Evolutionary conservation across 2,888 invertebrate species (phyloP).

Genomic region (Gortyna flavago): DNA sequence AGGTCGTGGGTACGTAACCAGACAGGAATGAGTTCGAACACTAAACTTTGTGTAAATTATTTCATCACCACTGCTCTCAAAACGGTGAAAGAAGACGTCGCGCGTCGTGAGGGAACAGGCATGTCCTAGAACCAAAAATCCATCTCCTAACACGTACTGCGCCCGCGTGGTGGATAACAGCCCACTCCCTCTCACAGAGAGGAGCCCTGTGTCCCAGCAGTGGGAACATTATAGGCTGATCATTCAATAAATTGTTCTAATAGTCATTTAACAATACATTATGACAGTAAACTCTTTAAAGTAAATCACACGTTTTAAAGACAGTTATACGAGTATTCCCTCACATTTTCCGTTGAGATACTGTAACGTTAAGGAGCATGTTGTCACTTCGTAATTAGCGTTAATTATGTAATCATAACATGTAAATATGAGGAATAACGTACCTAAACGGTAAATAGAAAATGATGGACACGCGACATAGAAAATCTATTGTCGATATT

Average conservation of each 20-base stretch:
- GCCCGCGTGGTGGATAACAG: too few species aligned
- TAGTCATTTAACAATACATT: neutral
- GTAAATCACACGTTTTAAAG: neutral
- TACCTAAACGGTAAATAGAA: constrained; percentile 10
- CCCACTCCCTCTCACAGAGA: too few species aligned
- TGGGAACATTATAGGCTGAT: too few species aligned
- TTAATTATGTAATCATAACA: constrained; percentile 8
- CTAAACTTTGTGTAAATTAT: too few species aligned
- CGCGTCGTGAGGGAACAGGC: too few species aligned
- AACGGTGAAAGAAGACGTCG: too few species aligned
- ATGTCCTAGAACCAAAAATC: too few species aligned
- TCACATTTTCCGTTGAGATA: neutral
- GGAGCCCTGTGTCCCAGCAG: too few species aligned
- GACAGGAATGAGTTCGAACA: too few species aligned
- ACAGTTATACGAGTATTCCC: neutral
- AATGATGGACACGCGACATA: constrained; percentile 16
- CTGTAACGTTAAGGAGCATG: neutral
- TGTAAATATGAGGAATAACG: neutral
- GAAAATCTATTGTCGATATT: neutral
- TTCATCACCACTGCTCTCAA: too few species aligned
- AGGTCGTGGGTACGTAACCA: too few species aligned
- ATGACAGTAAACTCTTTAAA: neutral
- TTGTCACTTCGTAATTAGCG: constrained; percentile 2
- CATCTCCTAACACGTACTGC: too few species aligned
- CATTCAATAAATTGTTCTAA: neutral